A percentile compares a stretch with the other conserved stretches of the same genome.
phyloP scores from a whole-genome alignment of 2,113 vertebrate genomes.

The Actenoides hombroni region DNA sequence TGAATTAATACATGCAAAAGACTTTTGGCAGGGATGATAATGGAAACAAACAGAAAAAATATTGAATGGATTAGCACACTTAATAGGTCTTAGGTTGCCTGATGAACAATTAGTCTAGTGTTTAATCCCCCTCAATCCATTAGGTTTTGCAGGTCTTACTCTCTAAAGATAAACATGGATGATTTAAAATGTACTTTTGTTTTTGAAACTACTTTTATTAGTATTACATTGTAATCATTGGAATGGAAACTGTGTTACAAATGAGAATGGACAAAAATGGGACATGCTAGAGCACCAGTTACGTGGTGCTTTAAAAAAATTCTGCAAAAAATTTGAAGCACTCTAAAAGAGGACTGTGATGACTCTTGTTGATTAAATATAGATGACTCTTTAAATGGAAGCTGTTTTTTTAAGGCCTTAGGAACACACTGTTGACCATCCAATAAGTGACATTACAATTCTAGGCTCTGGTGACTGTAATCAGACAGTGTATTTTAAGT shows the following conservation, averaged over 20 bases:
- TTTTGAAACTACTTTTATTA: background rate
- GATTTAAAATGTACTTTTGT: conserved; percentile 17
- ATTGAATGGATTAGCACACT: conserved; percentile 36
- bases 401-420: background rate
- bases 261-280: background rate
- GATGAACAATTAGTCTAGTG: conserved; percentile 56
- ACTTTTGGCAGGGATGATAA: background rate
- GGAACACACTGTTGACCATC: background rate
- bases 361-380: background rate
- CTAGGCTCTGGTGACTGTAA: background rate
- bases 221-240: background rate
- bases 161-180: background rate
- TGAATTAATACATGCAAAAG: background rate
- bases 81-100: conserved; percentile 47
- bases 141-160: background rate
- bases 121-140: conserved; percentile 51
- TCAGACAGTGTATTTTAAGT: background rate
- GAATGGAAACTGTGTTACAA: background rate
- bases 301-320: background rate
- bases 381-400: background rate
- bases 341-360: background rate
- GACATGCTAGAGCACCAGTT: background rate
- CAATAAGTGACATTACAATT: background rate
- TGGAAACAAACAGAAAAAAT: conserved; percentile 26
- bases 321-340: background rate